Evolutionary conservation across 2,888 invertebrate genomes (phyloP).

Genomic region (Dolomedes plantarius): DNA sequence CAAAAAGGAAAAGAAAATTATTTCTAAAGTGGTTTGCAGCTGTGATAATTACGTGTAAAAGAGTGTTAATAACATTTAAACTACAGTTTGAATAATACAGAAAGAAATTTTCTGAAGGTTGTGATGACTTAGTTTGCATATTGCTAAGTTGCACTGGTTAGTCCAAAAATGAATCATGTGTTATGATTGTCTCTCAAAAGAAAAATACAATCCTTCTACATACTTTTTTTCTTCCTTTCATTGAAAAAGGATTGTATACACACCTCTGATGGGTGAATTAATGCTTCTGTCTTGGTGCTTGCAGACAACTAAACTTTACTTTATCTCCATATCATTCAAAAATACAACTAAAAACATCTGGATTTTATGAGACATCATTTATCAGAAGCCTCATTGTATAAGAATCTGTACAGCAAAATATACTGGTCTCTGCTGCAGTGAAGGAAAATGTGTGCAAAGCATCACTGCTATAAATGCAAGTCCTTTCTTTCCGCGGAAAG

Average conservation of each 20-base stretch:
- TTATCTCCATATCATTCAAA: slow-evolving; percentile 70
- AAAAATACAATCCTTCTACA: slow-evolving; percentile 42
- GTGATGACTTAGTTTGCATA: slow-evolving; percentile 50
- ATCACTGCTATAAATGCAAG: neutral
- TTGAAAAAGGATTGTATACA: slow-evolving; percentile 52
- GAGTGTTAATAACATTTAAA: slow-evolving; percentile 47
- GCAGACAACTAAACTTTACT: slow-evolving; percentile 71
- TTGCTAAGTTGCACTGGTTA: slow-evolving; percentile 63
- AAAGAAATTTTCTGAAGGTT: slow-evolving; percentile 39
- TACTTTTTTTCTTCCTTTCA: slow-evolving; percentile 37
- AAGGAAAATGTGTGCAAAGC: slow-evolving; percentile 13
- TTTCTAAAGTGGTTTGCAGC: slow-evolving; percentile 50
- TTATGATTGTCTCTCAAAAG: slow-evolving; percentile 23
- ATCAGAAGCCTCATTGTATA: slow-evolving; percentile 59
- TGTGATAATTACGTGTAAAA: slow-evolving; percentile 57
- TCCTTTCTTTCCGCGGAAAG: slow-evolving; percentile 45
- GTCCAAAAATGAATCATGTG: slow-evolving; percentile 41
- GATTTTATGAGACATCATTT: slow-evolving; percentile 69
- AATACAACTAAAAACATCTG: slow-evolving; percentile 41
- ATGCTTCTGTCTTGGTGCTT: slow-evolving; percentile 71
- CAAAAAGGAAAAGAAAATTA: neutral
- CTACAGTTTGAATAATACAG: slow-evolving; percentile 30
- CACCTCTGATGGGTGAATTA: slow-evolving; percentile 63
- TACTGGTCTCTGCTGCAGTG: slow-evolving; percentile 44
- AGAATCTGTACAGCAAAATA: slow-evolving; percentile 54